Evolutionary conservation across 2,113 vertebrate genomes (phyloP).

Genomic region (Lepus timidus): DNA sequence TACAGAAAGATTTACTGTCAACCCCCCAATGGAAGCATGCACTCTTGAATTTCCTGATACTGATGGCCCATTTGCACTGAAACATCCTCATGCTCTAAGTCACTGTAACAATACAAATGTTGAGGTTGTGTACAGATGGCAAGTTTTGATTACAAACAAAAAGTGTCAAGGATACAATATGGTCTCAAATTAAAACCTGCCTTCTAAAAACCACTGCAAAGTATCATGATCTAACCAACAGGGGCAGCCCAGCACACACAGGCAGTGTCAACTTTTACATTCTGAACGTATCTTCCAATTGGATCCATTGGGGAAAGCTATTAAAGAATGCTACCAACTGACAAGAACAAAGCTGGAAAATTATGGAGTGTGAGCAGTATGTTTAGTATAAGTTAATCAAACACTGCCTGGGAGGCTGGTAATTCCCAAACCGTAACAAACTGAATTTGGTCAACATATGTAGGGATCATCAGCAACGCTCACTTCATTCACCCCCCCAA

Average conservation of each 20-base stretch:
- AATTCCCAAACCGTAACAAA: not conserved
- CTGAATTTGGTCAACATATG: slow-evolving; percentile 33
- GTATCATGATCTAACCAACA: not conserved
- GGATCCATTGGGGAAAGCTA: slow-evolving; percentile 13
- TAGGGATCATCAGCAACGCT: slow-evolving; percentile 47
- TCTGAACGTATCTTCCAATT: not conserved
- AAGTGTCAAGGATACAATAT: not conserved
- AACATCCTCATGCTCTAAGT: not conserved
- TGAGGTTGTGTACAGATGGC: not conserved
- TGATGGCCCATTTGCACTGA: not conserved
- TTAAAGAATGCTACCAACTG: slow-evolving; percentile 8
- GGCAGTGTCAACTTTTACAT: not conserved
- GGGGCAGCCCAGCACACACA: not conserved
- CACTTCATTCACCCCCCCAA: slow-evolving; percentile 17
- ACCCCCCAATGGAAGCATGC: not conserved
- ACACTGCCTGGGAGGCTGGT: not conserved
- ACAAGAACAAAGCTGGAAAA: not conserved
- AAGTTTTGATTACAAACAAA: not conserved
- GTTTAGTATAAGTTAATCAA: not conserved
- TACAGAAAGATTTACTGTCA: not conserved
- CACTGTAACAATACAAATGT: slow-evolving; percentile 13
- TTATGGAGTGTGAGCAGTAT: not conserved
- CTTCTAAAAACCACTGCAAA: slow-evolving; percentile 5
- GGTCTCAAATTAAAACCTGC: slow-evolving; percentile 33
- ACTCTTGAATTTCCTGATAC: not conserved